Evolutionary conservation across 2,888 invertebrate genomes (phyloP), one percentile per base, ranked within the genome.

Genomic region (Dryomyza anilis): DNA sequence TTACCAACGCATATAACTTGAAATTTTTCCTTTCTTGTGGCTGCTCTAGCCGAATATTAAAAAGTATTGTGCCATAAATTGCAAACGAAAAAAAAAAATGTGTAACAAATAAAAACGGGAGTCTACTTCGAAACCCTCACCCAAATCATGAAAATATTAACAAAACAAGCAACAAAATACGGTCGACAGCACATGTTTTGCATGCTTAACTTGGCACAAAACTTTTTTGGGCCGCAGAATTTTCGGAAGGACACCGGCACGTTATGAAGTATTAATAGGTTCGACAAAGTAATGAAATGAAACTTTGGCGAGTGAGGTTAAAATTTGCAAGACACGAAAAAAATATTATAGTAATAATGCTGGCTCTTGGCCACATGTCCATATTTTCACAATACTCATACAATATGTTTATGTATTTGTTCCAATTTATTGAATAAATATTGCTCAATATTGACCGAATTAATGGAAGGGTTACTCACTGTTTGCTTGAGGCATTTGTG

Each of bases 261-360:
- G 48, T 60, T 60, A 60, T 60, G 50, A 39, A 36, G 60, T 60
- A 60, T 60, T 36, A 60, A 60, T 36, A 60, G 60, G 27, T 39
- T 50, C 60, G 36, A 58, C 46, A 30, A 58, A 58, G 46, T 45
- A 45, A 45, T 27, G 10, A 16, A 45, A 23, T 48, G n/a, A 60
- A 58, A 58, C 14, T 36, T 14, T 23, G 55, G 2, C 19, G 14
- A 12, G 12, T 6, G 14, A 12, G 14, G 7, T 10, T 3, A 3
- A 36, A 14, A 36, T 19, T 21, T 7, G n/a, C 19, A 30, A 16
- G 10, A 55, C 23, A 12, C 10, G 12, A 36, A 5, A 55, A 55
- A 16, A 33, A 33, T 14, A 55, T 21, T 21, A 55, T 21, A 33
- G 14, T 5, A 21, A 33, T 12, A 43, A 43, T 16, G 7, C 50